These are phyloP conservation scores for Cynaeus angustus DNA, from an alignment of 2,888 invertebrate genomes.

Conservation along the genomic window DNA sequence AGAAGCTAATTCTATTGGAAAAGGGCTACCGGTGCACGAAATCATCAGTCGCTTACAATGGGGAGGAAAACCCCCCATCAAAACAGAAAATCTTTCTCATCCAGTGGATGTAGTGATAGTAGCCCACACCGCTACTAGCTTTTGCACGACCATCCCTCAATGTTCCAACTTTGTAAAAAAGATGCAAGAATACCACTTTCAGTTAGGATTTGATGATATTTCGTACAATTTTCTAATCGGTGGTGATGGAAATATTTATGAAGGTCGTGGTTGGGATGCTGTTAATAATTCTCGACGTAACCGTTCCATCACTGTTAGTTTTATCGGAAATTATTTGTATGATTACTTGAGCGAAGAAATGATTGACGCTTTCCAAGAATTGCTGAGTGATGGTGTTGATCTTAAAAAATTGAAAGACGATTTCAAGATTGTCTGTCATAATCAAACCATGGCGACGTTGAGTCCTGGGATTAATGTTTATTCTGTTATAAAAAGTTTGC, in stretches of 20 bases:
- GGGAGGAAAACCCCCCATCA: slow-evolving; percentile 6
- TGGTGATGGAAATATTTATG: slow-evolving; percentile 74
- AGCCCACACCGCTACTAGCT: slow-evolving; percentile 36
- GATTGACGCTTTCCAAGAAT: slow-evolving; percentile 70
- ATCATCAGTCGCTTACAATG: slow-evolving; percentile 5
- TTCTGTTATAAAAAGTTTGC: slow-evolving; percentile 72
- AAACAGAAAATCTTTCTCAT: slow-evolving; percentile 9
- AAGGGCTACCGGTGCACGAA: neutral
- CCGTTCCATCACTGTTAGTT: slow-evolving; percentile 71
- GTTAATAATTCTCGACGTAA: slow-evolving; percentile 74
- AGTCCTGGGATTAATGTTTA: slow-evolving; percentile 74
- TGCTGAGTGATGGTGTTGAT: slow-evolving; percentile 71
- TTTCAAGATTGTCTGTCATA: slow-evolving; percentile 74
- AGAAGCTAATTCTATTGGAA: neutral
- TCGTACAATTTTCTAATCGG: slow-evolving; percentile 73
- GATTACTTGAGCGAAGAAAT: slow-evolving; percentile 69
- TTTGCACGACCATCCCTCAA: slow-evolving; percentile 26
- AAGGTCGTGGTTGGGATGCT: slow-evolving; percentile 73
- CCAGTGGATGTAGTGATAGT: slow-evolving; percentile 43
- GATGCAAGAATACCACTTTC: slow-evolving; percentile 33
- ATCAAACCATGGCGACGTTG: slow-evolving; percentile 71
- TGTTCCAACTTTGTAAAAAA: slow-evolving; percentile 26
- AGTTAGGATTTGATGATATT: slow-evolving; percentile 68
- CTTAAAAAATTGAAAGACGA: slow-evolving; percentile 69
- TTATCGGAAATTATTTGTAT: slow-evolving; percentile 72